phyloP scores from a whole-genome alignment of 2,888 invertebrate species.

The Sesia apiformis region DNA sequence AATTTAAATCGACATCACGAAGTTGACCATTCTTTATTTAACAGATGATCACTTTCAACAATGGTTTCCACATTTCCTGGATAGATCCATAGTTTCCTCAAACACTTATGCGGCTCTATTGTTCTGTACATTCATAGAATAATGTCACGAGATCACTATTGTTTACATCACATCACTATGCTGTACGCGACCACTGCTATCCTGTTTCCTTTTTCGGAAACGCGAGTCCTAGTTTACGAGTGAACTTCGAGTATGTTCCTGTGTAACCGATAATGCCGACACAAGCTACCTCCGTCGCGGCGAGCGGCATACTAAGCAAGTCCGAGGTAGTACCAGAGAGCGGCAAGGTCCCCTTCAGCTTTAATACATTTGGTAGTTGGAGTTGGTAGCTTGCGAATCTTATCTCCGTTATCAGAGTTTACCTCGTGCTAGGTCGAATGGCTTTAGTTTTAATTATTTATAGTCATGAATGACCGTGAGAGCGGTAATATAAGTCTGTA shows the following conservation, averaged over 20 bases:
- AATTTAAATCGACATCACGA: background rate
- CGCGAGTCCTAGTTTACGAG: background rate
- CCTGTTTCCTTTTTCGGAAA: slow-evolving; percentile 16
- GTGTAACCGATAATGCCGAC: slow-evolving; percentile 1
- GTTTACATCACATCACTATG: slow-evolving; percentile 17
- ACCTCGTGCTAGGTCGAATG: slow-evolving; percentile 18
- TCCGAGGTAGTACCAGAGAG: background rate
- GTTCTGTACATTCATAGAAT: slow-evolving; percentile 2
- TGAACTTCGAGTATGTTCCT: background rate
- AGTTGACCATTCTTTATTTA: background rate
- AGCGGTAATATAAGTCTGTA: background rate
- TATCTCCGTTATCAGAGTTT: slow-evolving; percentile 37
- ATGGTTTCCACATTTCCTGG: background rate
- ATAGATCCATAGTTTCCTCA: background rate
- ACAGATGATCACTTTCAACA: background rate
- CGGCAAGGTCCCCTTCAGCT: background rate
- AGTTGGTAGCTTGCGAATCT: slow-evolving; percentile 10
- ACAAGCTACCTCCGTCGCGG: slow-evolving; percentile 12
- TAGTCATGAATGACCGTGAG: background rate
- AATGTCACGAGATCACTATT: slow-evolving; percentile 1
- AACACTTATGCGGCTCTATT: slow-evolving; percentile 6
- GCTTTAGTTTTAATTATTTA: slow-evolving; percentile 15
- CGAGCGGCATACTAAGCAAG: slow-evolving; percentile 19
- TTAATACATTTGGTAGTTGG: background rate
- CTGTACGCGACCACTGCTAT: slow-evolving; percentile 13